Evolutionary conservation across 92 coral and sea anemone species (phyloP).

Genomic region (Hydrozoanthus gracilis): DNA sequence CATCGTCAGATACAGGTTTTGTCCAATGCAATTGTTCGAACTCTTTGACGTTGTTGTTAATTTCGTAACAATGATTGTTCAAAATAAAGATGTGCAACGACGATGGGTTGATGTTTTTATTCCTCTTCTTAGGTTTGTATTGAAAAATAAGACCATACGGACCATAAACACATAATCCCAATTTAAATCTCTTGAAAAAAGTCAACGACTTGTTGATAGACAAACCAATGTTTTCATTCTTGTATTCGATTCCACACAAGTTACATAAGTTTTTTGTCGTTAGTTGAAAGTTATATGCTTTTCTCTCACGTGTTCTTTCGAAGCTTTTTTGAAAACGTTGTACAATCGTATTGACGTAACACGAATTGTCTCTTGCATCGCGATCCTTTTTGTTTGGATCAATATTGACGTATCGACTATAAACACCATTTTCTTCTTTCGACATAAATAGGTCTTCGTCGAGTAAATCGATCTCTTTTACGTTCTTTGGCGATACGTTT

Average conservation of each 20-base stretch:
- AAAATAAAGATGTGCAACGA: neutral
- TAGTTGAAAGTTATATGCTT: conserved; percentile 3
- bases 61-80: conserved; percentile 22
- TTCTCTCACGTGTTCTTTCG: neutral
- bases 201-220: conserved; percentile 40
- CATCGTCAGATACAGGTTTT: neutral
- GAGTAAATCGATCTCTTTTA: conserved; percentile 4
- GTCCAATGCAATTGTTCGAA: neutral
- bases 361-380: neutral
- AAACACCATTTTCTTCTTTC: conserved; percentile 18
- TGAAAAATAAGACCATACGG: conserved; percentile 30
- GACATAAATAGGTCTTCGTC: conserved; percentile 42
- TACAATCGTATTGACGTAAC: conserved; percentile 5
- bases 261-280: conserved; percentile 28
- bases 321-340: neutral
- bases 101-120: neutral
- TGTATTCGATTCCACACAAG: conserved; percentile 41
- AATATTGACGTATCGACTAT: conserved; percentile 23
- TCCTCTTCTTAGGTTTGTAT: conserved; percentile 30
- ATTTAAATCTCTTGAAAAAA: conserved; percentile 34
- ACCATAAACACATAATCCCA: conserved; percentile 30
- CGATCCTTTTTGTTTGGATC: neutral
- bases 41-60: conserved; percentile 1
- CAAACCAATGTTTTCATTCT: conserved; percentile 41
- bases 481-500: neutral